These are phyloP conservation scores for Polyergus mexicanus DNA, from an alignment of 1,140 invertebrate species.

Conservation along the genomic window DNA sequence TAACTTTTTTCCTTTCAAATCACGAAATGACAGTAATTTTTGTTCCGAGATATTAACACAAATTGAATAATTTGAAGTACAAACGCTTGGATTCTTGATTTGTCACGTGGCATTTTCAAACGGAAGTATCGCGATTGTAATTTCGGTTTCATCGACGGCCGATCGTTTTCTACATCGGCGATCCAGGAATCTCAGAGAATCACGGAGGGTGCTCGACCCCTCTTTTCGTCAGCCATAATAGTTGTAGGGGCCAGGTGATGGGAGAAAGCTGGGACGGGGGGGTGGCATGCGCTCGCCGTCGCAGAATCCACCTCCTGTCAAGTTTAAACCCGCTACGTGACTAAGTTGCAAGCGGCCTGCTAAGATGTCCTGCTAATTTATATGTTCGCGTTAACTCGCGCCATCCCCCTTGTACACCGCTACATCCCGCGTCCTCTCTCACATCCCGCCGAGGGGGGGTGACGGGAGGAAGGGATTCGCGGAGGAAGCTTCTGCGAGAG, in stretches of 20 bases:
- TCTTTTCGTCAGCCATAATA: conserved; percentile 13
- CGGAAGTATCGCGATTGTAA: not conserved
- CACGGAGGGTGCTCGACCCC: conserved; percentile 27
- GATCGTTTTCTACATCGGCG: conserved; percentile 38
- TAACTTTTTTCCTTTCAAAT: not conserved
- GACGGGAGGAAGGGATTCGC: conserved; percentile 65
- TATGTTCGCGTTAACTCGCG: conserved; percentile 86
- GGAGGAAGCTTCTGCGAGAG: conserved; percentile 82
- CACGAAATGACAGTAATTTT: not conserved
- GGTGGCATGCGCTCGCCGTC: conserved; percentile 56
- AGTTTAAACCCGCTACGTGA: conserved; percentile 86
- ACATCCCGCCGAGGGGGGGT: conserved; percentile 48
- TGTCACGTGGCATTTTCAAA: too few relatives aligned
- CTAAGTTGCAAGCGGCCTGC: conserved; percentile 86
- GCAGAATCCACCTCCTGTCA: conserved; percentile 83
- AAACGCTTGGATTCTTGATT: not conserved
- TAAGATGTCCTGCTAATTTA: conserved; percentile 87
- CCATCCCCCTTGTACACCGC: conserved; percentile 74
- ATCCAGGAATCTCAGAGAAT: conserved; percentile 39
- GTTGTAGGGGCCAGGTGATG: conserved; percentile 70
- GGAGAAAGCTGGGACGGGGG: conserved; percentile 22
- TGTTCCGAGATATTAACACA: not conserved
- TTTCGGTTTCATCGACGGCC: conserved; percentile 5
- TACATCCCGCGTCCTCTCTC: conserved; percentile 65
- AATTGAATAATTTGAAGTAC: not conserved